Evolutionary conservation across 1,140 invertebrate species (phyloP), one percentile per base, ranked within the genome.

Genomic region (Gryllus bimaculatus): DNA sequence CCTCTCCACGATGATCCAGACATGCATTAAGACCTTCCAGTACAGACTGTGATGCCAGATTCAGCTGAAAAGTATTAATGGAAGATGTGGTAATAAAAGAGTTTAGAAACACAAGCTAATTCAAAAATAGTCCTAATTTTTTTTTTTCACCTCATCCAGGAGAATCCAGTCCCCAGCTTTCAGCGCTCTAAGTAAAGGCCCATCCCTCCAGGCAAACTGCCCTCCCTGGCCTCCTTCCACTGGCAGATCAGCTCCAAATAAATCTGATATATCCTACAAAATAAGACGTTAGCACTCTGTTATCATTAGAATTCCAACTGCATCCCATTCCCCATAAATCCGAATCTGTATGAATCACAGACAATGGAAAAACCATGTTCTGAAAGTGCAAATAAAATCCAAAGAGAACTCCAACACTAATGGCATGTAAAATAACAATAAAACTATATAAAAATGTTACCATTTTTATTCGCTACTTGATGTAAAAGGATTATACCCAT

Each of bases 21-120:
- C 98, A 99, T 5, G 98, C 98, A 86, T 99, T 99, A 6, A 99
- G 88, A 48, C 98, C 98, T 89, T 99, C 98, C 0, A 99, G 87
- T 8, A 99, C 98, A 0, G 97, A 96, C 86, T 99, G 98, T 0
- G 97, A 98, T 0, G 98, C 98, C 79, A 99, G 88, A 89, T 99
- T 99, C 78, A 99, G 88, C 88, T 91, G 82, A 15, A 85, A n/a
- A 47, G 7, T 18, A 48, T 20, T 18, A 10, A 54, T 54, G 49
- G 15, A 15, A 54, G 49, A 15, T 54, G 8, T 8, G 15, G 8
- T 8, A 8, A 54, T 15, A 54, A 15, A 8, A 54, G 15, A 54
- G 15, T 75, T 20, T 75, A 18, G 20, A 20, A 21, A 20, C 10
- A 12, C 13, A 75, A 79, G 10, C 8, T 79, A 47, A 26, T 15